phyloP scores from a whole-genome alignment of 2,113 vertebrate species.

The Sula dactylatra region DNA sequence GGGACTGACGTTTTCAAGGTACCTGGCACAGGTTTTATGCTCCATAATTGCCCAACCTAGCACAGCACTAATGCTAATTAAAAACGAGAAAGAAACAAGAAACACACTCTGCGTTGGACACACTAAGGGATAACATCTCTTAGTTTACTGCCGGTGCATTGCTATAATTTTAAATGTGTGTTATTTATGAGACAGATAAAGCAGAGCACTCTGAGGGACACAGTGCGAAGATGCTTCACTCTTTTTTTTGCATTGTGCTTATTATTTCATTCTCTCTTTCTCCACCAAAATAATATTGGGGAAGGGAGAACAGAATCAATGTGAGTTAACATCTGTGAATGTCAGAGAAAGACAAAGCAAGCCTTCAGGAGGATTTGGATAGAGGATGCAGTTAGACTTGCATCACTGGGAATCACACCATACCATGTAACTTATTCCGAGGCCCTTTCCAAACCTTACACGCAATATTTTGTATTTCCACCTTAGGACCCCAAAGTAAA shows the following conservation, averaged over 20 bases:
- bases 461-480: background rate
- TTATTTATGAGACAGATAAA: background rate
- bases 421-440: background rate
- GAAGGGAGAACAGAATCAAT: background rate
- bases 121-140: background rate
- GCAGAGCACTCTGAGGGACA: background rate
- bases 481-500: background rate
- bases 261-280: background rate
- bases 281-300: background rate
- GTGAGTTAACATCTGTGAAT: background rate
- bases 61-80: background rate
- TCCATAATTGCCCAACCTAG: background rate
- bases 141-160: background rate
- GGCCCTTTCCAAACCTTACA: constrained; percentile 13
- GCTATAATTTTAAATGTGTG: background rate
- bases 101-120: background rate
- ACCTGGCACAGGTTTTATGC: background rate
- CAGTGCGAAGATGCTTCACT: background rate
- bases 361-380: background rate
- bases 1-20: background rate
- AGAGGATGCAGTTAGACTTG: constrained; percentile 16
- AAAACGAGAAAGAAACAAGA: background rate
- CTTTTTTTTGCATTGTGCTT: background rate
- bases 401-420: background rate
- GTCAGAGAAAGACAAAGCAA: background rate